phyloP scores from a whole-genome alignment of 2,888 invertebrate species.

The Tetranychus piercei region DNA sequence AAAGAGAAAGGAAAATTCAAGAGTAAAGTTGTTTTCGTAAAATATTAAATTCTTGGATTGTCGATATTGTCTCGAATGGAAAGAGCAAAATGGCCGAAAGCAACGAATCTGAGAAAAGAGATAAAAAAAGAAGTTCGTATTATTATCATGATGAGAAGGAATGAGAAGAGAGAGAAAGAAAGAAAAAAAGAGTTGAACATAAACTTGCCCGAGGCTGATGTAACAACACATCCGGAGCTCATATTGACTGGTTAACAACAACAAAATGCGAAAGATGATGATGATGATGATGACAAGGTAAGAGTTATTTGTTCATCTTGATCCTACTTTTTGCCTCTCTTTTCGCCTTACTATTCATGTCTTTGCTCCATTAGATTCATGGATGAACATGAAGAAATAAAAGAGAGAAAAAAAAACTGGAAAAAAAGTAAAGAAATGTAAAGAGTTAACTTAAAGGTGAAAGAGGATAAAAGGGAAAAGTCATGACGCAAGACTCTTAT shows the following conservation, averaged over 20 bases:
- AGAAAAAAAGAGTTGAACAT: too few relatives aligned
- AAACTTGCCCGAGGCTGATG: not conserved
- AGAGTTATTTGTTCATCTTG: not conserved
- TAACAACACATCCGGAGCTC: constrained; percentile 1
- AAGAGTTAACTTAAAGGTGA: not conserved
- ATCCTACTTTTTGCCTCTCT: too few relatives aligned
- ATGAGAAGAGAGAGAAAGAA: too few relatives aligned
- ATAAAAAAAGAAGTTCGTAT: not conserved
- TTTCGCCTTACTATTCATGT: too few relatives aligned
- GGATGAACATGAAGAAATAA: not conserved
- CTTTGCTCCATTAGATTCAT: not conserved
- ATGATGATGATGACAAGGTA: not conserved
- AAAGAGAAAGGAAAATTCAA: too few relatives aligned
- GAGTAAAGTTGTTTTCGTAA: too few relatives aligned
- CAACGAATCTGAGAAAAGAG: not conserved
- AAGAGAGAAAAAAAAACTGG: not conserved
- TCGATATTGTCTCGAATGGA: not conserved
- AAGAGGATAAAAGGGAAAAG: not conserved
- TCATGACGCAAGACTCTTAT: not conserved
- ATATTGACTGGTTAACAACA: not conserved
- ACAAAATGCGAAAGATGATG: not conserved
- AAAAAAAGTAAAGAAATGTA: not conserved
- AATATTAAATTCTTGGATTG: not conserved
- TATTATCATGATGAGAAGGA: not conserved
- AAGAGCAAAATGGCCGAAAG: not conserved